Evolutionary conservation across 2,888 invertebrate species (phyloP), one percentile per base, ranked within the genome.

Genomic region (Morinoia aosen): DNA sequence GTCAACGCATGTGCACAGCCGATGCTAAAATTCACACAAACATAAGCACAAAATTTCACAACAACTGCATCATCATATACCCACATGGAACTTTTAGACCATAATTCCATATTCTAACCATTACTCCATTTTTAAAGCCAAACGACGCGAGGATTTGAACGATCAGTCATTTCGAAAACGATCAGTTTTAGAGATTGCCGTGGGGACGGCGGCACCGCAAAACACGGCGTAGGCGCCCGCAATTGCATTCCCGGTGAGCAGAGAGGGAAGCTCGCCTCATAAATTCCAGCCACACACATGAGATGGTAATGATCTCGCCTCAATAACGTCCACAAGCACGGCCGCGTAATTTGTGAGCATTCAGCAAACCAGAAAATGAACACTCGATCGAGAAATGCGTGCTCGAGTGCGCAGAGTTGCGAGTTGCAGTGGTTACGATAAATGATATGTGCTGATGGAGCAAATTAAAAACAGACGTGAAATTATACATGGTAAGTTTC

Each of bases 271-370:
- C 90, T 11, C 40, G 12, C 39, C 90, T 90, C 39, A 90, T 40
- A 90, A 39, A 90, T 90, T 90, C 90, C 90, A 14, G 33, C 48
- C 90, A 90, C 48, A 48, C 90, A 90, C 40, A 90, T 90, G 90
- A 90, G 90, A 90, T 90, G 90, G 90, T 90, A 90, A 39, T 90
- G 48, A 90, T 90, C 39, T 90, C 19, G 90, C 40, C 39, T 90
- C 90, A 39, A 90, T 48, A 40, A 90, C 90, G 48, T 40, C 39
- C 76, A 76, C 76, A 16, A 76, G 25, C 76, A 76, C 76, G 76
- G 76, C 76, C 8, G 76, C 76, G 19, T 90, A 40, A 40, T 90
- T 90, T 90, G 90, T 90, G 12, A 40, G 8, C 39, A 19, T 61
- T 76, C 33, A 10, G 8, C 19, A 33, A 33, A 76, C 76, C 76